Base-by-base conservation (phyloP, 2,888 invertebrate species). In the Autographa gamma region DNA sequence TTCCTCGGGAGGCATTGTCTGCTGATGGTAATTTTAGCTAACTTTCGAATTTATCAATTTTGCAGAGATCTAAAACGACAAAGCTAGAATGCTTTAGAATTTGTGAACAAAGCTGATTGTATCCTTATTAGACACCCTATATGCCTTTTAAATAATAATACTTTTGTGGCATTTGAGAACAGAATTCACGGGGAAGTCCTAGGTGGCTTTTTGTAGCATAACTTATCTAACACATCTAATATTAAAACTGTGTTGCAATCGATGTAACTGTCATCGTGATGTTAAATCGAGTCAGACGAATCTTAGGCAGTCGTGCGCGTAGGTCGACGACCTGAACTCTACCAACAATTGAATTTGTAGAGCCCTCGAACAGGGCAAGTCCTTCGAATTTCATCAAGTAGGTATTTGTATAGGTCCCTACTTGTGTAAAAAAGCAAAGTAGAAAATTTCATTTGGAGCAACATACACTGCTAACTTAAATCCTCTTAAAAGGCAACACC, bases 321-420 rank as follows among this genome's bases (percentile, higher is more conserved):
- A 91, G 89, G 90, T 92, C 92, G 83, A 88, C 87, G 90, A 95
- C 93, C 94, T 93, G 90, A 89, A 93, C 88, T 93, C 63, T 93
- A 93, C 93, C 92, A 92, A 91, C 91, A 90, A 91, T 93, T 88
- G 90, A 92, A 91, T 89, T 89, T 87, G 88, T 91, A 87, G 87
- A 89, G 89, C 90, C 90, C 89, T 86, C 83, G 77, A 75, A 81
- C 79, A 68, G 73, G 67, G 60, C 71, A 54, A 65, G 69, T 71
- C 71, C 75, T 79, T 56, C 82, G 83, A 88, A 84, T 82, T 87
- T 78, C 77, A 78, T 80, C 67, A 82, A 74, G 80, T n/a, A n/a
- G n/a, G n/a, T 90, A 92, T 92, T 92, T 91, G 91, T 92, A 90
- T 90, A 89, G 85, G 85, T 87, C 82, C 67, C 79, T 81, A 82